A percentile compares a stretch with the other conserved stretches of the same genome.
Evolutionary conservation across 2,113 vertebrate species (phyloP).

Genomic region (Misgurnus anguillicaudatus): DNA sequence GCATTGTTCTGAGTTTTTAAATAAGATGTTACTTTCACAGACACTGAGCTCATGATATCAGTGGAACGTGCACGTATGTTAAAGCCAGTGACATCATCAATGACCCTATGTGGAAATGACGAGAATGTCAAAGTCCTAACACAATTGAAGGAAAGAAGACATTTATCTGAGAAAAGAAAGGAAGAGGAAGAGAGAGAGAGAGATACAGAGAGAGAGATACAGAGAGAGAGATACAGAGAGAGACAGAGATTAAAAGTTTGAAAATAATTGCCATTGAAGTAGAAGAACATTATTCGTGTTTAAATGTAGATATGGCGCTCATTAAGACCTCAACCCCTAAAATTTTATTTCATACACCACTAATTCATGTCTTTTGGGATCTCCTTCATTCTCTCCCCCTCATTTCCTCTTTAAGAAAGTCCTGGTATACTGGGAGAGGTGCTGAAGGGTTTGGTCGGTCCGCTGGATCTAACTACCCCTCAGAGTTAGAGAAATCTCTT

Average conservation of each 20-base stretch:
- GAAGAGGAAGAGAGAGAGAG: slow-evolving; percentile 22
- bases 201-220: slow-evolving; percentile 5
- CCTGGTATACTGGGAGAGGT: background rate
- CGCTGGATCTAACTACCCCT: background rate
- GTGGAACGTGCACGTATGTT: background rate
- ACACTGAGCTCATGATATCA: slow-evolving; percentile 6
- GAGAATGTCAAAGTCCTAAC: slow-evolving; percentile 23
- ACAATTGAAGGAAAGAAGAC: slow-evolving; percentile 43
- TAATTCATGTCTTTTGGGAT: background rate
- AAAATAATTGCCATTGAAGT: background rate
- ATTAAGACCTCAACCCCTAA: slow-evolving; percentile 2
- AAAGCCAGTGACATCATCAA: background rate
- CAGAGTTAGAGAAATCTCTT: slow-evolving; percentile 25
- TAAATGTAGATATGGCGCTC: slow-evolving; percentile 2
- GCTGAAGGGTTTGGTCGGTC: slow-evolving; percentile 29
- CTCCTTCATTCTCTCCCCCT: background rate
- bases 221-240: background rate
- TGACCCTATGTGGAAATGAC: slow-evolving; percentile 32
- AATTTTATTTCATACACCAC: background rate
- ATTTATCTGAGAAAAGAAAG: slow-evolving; percentile 36
- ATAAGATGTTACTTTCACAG: slow-evolving; percentile 11
- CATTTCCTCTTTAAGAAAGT: slow-evolving; percentile 20
- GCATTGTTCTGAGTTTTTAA: slow-evolving; percentile 13
- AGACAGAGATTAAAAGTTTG: background rate
- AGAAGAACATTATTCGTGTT: background rate